A percentile compares a stretch with the other conserved stretches of the same genome.
Evolutionary conservation across 2,797 vertebrate genomes (phyloP).

Genomic region (Onychomys torridus): DNA sequence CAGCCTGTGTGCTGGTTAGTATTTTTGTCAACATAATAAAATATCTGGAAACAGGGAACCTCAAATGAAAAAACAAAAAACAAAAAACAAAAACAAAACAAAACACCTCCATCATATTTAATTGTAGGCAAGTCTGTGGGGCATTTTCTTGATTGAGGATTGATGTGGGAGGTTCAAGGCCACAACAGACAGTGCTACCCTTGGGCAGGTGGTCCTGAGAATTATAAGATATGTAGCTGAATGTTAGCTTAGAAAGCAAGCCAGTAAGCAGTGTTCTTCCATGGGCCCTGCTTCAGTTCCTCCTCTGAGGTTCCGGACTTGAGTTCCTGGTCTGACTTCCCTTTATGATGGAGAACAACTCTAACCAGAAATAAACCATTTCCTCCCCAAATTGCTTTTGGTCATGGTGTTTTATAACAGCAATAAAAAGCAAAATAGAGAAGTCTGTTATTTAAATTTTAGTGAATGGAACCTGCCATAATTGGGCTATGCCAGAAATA

Average conservation of each 20-base stretch:
- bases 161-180: neutral
- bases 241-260: neutral
- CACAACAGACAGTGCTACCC: neutral
- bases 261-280: neutral
- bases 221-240: neutral
- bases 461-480: neutral
- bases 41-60: neutral
- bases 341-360: neutral
- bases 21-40: neutral
- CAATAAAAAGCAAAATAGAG: neutral
- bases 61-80: neutral
- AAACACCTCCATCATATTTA: neutral
- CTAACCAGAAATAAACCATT: neutral
- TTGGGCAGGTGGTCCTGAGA: neutral
- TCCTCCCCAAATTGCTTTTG: neutral
- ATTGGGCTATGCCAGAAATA: neutral
- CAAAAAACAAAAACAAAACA: too few species aligned
- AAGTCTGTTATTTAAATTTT: neutral
- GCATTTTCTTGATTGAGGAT: neutral
- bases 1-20: neutral
- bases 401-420: neutral
- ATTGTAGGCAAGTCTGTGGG: neutral
- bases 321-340: neutral
- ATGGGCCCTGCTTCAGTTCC: too few species aligned
- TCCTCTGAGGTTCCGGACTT: neutral